Evolutionary conservation across 2,888 invertebrate species (phyloP).

Genomic region (Dicycla oo): DNA sequence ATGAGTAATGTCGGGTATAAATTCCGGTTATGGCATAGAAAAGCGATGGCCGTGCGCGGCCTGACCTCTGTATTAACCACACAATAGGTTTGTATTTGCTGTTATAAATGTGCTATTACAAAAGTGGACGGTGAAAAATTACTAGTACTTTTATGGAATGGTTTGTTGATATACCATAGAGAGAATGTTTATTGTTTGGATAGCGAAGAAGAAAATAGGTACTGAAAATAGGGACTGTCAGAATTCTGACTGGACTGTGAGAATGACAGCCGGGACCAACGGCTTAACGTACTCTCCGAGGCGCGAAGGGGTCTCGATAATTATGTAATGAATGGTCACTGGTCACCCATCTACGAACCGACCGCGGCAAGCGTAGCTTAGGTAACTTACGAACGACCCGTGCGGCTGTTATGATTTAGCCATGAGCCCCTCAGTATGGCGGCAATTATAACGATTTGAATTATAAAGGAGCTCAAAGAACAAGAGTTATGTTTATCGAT

Average conservation of each 20-base stretch:
- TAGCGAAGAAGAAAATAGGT: conserved; percentile 22
- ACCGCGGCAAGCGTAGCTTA: too few species aligned
- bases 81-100: conserved; percentile 83
- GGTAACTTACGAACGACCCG: too few species aligned
- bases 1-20: conserved; percentile 89
- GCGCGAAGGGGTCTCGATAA: too few species aligned
- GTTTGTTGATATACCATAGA: conserved; percentile 69
- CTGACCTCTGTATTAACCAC: conserved; percentile 75
- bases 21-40: conserved; percentile 86
- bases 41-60: conserved; percentile 73
- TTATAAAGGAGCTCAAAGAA: conserved; percentile 68
- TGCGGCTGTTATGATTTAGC: too few species aligned
- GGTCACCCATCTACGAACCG: too few species aligned
- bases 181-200: conserved; percentile 37
- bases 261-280: too few species aligned
- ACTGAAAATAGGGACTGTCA: too few species aligned
- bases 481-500: conserved; percentile 71
- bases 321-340: too few species aligned
- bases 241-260: too few species aligned
- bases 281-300: too few species aligned
- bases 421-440: not conserved
- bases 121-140: conserved; percentile 83
- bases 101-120: conserved; percentile 84
- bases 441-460: conserved; percentile 54
- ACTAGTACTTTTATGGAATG: conserved; percentile 59